phyloP scores from a whole-genome alignment of 2,113 vertebrate genomes.

The Aythya baeri region DNA sequence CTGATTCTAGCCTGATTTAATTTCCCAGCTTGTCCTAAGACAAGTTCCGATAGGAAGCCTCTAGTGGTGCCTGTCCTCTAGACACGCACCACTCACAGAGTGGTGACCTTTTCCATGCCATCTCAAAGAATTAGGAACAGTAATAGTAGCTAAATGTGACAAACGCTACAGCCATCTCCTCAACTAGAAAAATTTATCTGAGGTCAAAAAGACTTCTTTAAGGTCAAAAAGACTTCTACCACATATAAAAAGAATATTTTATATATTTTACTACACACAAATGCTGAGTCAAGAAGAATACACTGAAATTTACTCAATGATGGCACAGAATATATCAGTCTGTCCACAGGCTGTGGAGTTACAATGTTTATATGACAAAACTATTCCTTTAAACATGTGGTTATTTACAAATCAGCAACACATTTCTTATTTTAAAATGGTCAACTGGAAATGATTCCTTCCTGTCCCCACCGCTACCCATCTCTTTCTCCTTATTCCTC shows the following conservation, averaged over 20 bases:
- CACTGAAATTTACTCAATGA: not conserved
- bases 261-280: not conserved
- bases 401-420: not conserved
- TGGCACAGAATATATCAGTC: not conserved
- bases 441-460: not conserved
- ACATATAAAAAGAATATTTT: not conserved
- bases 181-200: not conserved
- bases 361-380: not conserved
- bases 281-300: not conserved
- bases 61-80: fast-evolving
- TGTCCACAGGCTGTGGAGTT: not conserved
- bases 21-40: not conserved
- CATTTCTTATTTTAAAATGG: not conserved
- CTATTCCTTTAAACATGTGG: not conserved
- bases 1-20: not conserved
- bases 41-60: not conserved
- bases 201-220: not conserved
- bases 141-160: not conserved
- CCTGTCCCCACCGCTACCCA: not conserved
- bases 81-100: not conserved
- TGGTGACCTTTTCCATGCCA: not conserved
- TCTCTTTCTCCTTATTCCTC: not conserved
- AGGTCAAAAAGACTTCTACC: not conserved
- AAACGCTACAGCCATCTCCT: fast-evolving
- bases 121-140: not conserved